These are phyloP conservation scores for Centroberyx gerrardi DNA, from an alignment of 2,797 vertebrate species.

Conservation along the genomic window DNA sequence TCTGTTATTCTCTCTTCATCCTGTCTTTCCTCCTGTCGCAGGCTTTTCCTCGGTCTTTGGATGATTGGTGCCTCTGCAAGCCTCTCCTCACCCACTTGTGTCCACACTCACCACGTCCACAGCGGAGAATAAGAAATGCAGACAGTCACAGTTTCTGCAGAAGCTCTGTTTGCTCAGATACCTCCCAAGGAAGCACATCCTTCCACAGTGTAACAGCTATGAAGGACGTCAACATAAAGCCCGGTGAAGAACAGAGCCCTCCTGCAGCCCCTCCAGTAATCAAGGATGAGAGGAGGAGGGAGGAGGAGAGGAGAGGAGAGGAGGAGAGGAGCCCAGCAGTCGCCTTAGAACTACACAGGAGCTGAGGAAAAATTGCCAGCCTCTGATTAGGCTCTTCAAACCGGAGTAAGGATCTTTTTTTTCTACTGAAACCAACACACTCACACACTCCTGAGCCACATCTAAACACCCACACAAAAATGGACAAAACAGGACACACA, in stretches of 20 bases:
- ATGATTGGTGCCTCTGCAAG: conserved; percentile 64
- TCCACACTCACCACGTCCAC: conserved; percentile 27
- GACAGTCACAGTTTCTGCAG: conserved; percentile 33
- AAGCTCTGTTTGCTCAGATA: conserved; percentile 47
- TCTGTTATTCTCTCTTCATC: conserved; percentile 29
- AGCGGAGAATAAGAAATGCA: conserved; percentile 42
- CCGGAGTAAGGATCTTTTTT: conserved; percentile 51
- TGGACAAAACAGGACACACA: conserved; percentile 23
- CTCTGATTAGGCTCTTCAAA: conserved; percentile 80
- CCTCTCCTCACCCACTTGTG: conserved; percentile 51
- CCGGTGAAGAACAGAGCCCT: conserved; percentile 56
- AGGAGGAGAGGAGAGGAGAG: conserved; percentile 32
- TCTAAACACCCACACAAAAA: conserved; percentile 48
- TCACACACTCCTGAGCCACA: conserved; percentile 47
- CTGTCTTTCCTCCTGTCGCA: conserved; percentile 38
- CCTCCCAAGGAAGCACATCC: conserved; percentile 28
- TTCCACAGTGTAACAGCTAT: conserved; percentile 48
- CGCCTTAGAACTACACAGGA: conserved; percentile 65
- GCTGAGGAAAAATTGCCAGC: conserved; percentile 63
- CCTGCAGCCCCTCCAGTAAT: conserved; percentile 74
- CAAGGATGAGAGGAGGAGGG: conserved; percentile 65
- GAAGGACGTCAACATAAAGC: conserved; percentile 63
- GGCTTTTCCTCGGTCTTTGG: conserved; percentile 59
- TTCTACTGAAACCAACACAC: conserved; percentile 45
- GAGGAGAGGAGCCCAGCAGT: conserved; percentile 47